Conservation (phyloP, 2,888 invertebrate genomes). For the Ommatoiulus sabulosus region DNA sequence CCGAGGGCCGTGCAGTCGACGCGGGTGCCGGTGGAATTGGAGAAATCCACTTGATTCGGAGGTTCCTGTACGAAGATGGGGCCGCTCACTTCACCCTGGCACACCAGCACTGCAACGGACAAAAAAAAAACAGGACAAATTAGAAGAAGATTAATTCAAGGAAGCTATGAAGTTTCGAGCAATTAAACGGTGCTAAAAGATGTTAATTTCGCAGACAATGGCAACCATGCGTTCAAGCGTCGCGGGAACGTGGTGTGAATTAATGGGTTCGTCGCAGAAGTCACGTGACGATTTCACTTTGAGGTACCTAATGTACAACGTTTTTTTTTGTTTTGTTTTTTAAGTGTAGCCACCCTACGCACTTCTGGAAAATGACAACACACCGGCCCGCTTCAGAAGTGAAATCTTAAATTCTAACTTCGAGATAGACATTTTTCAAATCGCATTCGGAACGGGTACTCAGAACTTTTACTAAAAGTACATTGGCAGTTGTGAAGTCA, state of each 20-base stretch:
- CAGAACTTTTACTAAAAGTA: no score
- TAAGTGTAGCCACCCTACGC: no score
- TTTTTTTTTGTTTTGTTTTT: no score
- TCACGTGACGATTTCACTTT: not conserved
- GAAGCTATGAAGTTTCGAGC: not conserved
- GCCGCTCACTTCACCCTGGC: conserved; percentile 45
- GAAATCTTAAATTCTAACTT: no score
- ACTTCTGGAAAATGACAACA: no score
- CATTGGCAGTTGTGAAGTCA: no score
- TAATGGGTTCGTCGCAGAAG: not conserved
- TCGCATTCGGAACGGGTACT: no score
- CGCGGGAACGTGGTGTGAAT: not conserved
- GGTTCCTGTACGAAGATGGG: conserved; percentile 55
- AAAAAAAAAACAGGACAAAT: not conserved
- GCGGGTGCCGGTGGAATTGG: conserved; percentile 55
- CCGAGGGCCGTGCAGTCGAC: conserved; percentile 53
- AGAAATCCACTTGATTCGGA: conserved; percentile 56
- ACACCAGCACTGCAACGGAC: not conserved
- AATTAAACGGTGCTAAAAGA: not conserved
- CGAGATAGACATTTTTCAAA: no score
- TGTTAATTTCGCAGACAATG: not conserved
- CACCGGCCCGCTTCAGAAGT: no score
- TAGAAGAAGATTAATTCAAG: not conserved
- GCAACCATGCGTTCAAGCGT: not conserved
- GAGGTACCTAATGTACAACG: no score